phyloP scores from a whole-genome alignment of 2,797 vertebrate genomes.

The Caiman crocodilus region DNA sequence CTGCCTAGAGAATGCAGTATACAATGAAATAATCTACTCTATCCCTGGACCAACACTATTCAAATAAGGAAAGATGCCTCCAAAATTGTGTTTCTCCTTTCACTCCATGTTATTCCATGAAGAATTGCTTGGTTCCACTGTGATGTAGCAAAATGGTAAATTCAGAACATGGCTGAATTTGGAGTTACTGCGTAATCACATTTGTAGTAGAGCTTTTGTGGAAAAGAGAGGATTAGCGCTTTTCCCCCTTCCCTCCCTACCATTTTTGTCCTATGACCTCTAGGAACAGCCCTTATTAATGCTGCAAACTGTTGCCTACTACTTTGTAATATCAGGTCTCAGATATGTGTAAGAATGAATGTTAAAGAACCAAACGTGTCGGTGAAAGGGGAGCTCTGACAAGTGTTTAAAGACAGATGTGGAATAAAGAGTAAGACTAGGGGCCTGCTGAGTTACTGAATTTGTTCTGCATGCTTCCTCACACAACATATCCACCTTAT shows the following conservation, averaged over 20 bases:
- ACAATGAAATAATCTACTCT: not conserved
- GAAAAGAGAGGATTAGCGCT: not conserved
- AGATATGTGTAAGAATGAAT: not conserved
- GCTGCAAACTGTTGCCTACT: not conserved
- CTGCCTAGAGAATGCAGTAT: not conserved
- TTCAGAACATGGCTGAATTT: not conserved
- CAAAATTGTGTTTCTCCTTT: not conserved
- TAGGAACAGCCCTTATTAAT: not conserved
- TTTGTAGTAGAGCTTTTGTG: not conserved
- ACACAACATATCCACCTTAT: not conserved
- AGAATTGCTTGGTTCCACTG: not conserved
- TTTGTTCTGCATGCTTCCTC: no score
- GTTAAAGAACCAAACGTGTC: not conserved
- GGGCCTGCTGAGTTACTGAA: not conserved
- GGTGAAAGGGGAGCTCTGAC: not conserved
- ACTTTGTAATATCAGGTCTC: not conserved
- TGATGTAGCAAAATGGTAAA: not conserved
- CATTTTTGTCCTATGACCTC: not conserved
- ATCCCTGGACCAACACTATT: not conserved
- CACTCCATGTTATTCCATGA: not conserved
- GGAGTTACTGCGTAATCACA: not conserved
- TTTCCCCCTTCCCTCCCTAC: not conserved
- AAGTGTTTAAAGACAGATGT: not conserved
- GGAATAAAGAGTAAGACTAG: not conserved
- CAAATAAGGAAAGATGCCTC: not conserved